Percentiles rank a stretch among this genome's conserved stretches.
phyloP scores from a whole-genome alignment of 2,888 invertebrate species.

The Meganola albula region DNA sequence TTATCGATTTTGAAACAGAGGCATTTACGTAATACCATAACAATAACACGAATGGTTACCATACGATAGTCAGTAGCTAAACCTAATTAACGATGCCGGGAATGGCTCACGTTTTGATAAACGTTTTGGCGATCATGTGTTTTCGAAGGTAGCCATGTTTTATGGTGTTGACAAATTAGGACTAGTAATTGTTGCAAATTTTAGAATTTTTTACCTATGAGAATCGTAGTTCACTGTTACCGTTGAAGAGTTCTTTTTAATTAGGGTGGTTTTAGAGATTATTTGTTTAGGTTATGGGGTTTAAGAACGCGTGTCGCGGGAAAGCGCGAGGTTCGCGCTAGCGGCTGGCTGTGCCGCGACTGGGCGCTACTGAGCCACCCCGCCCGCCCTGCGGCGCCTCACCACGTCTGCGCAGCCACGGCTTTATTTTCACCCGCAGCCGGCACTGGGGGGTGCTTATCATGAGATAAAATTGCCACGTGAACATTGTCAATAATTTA shows the following conservation, averaged over 20 bases:
- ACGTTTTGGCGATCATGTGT: slow-evolving; percentile 57
- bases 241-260: slow-evolving; percentile 6
- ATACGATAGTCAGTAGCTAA: no score
- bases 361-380: slow-evolving; percentile 39
- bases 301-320: slow-evolving; percentile 58
- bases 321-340: slow-evolving; percentile 55
- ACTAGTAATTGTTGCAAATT: slow-evolving; percentile 39
- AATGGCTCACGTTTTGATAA: slow-evolving; percentile 44
- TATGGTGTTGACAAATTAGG: slow-evolving; percentile 37
- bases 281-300: slow-evolving; percentile 36
- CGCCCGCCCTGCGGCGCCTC: slow-evolving; percentile 38
- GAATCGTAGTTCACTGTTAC: slow-evolving; percentile 1
- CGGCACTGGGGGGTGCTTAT: slow-evolving; percentile 39
- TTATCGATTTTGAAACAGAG: slow-evolving; percentile 55
- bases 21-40: slow-evolving; percentile 57
- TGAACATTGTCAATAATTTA: slow-evolving; percentile 43
- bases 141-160: slow-evolving; percentile 51
- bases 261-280: slow-evolving; percentile 19
- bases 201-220: slow-evolving; percentile 26
- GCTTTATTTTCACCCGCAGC: slow-evolving; percentile 52
- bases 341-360: slow-evolving; percentile 73
- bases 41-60: slow-evolving; percentile 25
- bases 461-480: slow-evolving; percentile 39
- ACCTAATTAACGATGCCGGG: slow-evolving; percentile 23
- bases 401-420: slow-evolving; percentile 52